Conservation (phyloP, 2,888 invertebrate genomes). For the Ceratothoa steindachneri region DNA sequence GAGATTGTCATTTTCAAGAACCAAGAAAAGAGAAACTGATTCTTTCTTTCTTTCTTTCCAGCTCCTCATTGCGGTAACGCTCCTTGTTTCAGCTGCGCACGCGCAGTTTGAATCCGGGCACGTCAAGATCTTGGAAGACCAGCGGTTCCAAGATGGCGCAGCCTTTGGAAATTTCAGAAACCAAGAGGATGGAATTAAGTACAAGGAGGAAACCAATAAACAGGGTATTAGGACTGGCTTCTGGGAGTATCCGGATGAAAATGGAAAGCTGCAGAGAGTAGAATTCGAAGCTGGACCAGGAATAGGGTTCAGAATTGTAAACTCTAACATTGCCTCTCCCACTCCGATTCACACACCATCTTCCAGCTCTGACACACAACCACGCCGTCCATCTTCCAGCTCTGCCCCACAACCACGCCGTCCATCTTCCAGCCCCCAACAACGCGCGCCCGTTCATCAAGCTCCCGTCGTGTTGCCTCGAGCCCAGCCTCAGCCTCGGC, state of each 20-base stretch:
- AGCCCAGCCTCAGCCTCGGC: conserved; percentile 28
- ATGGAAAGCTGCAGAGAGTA: conserved; percentile 22
- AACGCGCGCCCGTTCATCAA: too few relatives aligned
- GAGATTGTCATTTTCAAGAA: too few relatives aligned
- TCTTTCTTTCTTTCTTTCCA: neutral
- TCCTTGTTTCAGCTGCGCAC: conserved; percentile 15
- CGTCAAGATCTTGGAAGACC: conserved; percentile 43
- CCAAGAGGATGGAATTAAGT: conserved; percentile 45
- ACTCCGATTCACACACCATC: conserved; percentile 15
- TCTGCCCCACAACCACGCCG: too few relatives aligned
- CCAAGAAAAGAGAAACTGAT: too few relatives aligned
- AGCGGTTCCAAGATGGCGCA: conserved; percentile 41
- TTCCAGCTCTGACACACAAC: neutral
- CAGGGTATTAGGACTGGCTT: conserved; percentile 31
- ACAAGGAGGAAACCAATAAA: conserved; percentile 40
- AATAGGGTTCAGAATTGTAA: conserved; percentile 44
- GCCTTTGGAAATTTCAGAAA: conserved; percentile 44
- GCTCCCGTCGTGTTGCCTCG: too few relatives aligned
- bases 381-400: neutral
- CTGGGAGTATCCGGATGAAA: conserved; percentile 35
- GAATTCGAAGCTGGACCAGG: conserved; percentile 45
- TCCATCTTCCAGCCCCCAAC: too few relatives aligned
- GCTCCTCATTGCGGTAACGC: neutral
- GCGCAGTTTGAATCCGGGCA: conserved; percentile 33
- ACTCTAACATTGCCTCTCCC: conserved; percentile 26